A percentile compares a stretch with the other conserved stretches of the same genome.
Evolutionary conservation across 2,797 vertebrate genomes (phyloP).

Genomic region (Hybognathus amarus): DNA sequence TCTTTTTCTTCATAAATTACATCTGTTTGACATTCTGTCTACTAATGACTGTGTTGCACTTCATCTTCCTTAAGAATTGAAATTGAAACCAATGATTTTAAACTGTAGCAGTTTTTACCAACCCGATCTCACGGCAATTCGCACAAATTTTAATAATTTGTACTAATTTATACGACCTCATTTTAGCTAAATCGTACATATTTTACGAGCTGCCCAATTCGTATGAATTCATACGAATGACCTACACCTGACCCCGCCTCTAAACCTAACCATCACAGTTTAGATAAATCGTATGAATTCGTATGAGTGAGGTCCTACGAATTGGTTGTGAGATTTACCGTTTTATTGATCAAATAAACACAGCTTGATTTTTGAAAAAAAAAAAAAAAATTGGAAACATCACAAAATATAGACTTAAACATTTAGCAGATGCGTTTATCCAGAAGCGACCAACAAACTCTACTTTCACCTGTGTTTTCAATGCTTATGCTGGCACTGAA

Average conservation of each 20-base stretch:
- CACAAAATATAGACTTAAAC: background rate
- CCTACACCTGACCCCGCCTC: no score
- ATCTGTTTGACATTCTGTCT: conserved; percentile 8
- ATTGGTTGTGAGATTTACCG: no score
- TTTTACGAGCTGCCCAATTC: no score
- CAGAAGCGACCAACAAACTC: background rate
- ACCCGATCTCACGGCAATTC: no score
- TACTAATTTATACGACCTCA: no score
- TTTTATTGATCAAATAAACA: background rate
- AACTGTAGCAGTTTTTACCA: background rate
- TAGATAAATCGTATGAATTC: no score
- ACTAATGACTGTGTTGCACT: background rate
- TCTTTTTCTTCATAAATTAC: background rate
- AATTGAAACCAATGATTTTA: background rate
- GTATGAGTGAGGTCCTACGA: no score
- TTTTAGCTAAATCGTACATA: no score
- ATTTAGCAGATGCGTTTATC: background rate
- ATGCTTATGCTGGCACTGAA: background rate
- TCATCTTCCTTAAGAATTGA: background rate
- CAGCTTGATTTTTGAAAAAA: background rate
- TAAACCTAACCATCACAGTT: no score
- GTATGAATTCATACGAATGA: no score
- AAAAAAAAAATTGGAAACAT: no score
- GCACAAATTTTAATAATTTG: no score
- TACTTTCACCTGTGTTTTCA: background rate